Conservation (phyloP, 2,113 vertebrate species). For the Mus musculus region DNA sequence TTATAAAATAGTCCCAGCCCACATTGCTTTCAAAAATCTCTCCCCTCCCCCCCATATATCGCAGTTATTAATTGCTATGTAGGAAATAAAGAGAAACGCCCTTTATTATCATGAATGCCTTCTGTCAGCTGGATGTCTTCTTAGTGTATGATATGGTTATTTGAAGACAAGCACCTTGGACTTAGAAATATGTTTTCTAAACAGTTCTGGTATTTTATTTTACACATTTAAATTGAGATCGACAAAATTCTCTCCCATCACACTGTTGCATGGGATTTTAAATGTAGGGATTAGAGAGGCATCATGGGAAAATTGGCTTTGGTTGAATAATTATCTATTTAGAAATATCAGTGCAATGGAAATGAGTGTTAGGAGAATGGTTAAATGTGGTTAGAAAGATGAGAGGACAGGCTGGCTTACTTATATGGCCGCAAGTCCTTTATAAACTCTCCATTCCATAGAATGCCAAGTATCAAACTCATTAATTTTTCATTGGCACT, state of each 20-base stretch:
- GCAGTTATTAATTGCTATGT: not conserved
- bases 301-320: not conserved
- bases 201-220: constrained; percentile 2
- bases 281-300: not conserved
- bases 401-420: not conserved
- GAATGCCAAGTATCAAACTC: constrained; percentile 12
- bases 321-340: constrained; percentile 20
- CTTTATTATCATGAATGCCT: not conserved
- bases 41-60: not conserved
- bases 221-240: not conserved
- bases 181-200: constrained; percentile 23
- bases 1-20: not conserved
- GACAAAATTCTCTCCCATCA: not conserved
- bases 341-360: not conserved
- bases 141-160: constrained; percentile 6
- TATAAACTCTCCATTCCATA: constrained; percentile 13
- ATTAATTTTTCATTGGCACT: not conserved
- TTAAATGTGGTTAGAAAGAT: not conserved
- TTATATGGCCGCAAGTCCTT: not conserved
- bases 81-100: not conserved
- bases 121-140: constrained; percentile 7
- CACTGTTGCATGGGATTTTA: not conserved
- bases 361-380: not conserved
- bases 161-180: constrained; percentile 20
- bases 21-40: constrained; percentile 10